These are phyloP conservation scores for Limnephilus marmoratus DNA, from an alignment of 2,888 invertebrate genomes.

Conservation along the genomic window DNA sequence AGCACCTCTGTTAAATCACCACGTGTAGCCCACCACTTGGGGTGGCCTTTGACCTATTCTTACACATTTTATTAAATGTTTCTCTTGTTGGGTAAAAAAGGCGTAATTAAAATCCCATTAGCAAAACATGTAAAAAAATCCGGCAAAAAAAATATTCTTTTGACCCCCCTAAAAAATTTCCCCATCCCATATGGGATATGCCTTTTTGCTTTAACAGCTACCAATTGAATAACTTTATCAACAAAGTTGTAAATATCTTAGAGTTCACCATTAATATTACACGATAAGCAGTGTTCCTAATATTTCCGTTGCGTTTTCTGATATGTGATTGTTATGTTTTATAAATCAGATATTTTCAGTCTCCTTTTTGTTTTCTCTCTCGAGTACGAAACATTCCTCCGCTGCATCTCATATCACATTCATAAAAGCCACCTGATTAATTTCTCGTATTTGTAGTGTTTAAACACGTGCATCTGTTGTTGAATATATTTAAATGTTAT, in stretches of 20 bases:
- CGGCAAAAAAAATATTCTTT: no score
- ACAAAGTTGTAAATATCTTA: background rate
- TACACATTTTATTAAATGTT: no score
- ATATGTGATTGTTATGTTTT: background rate
- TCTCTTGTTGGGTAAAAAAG: no score
- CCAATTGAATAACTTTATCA: background rate
- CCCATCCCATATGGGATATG: no score
- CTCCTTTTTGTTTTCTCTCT: background rate
- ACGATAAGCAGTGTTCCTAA: background rate
- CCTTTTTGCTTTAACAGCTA: background rate
- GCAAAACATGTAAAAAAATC: no score
- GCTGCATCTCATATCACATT: conserved; percentile 3
- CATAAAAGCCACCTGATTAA: conserved; percentile 19
- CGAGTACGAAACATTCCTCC: background rate
- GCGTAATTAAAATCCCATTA: no score
- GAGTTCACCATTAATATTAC: background rate
- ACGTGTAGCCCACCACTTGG: no score
- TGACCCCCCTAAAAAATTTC: no score
- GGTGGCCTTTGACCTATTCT: no score
- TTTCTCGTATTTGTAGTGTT: conserved; percentile 6
- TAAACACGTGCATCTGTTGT: conserved; percentile 38
- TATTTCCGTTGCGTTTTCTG: background rate
- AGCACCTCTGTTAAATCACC: no score
- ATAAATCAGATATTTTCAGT: background rate
- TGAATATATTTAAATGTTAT: conserved; percentile 38